Base-by-base conservation (phyloP, 2,113 vertebrate species). In the Daubentonia madagascariensis region DNA sequence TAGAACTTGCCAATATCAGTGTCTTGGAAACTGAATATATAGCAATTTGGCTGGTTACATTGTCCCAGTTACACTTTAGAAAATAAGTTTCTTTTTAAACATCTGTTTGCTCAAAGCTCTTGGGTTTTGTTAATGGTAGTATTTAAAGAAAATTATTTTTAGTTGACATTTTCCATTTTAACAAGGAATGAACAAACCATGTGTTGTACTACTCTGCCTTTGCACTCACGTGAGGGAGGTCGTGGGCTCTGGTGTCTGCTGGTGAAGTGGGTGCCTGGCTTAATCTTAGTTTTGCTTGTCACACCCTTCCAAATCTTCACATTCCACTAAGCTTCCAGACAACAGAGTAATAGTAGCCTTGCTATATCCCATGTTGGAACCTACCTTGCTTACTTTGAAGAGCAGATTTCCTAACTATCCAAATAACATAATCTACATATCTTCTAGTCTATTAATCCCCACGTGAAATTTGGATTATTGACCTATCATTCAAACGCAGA, bases 121-220 rank as follows among this genome's bases (percentile, higher is more conserved):
- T 96, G 73, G 68, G 68, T 81, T 97, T 96, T 95, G 67, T 95
- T 93, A 96, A 91, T 73, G 80, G 48, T 86, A 86, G 72, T 92
- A 96, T 97, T 97, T 95, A 97, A 96, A 89, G 50, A 95, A 67
- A 89, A 83, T 84, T 97, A 87, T 92, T 97, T 97, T 98, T 96
- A 97, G 45, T 96, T 92, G 87, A 80, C 59, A 96, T 97, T 95
- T 97, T 90, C 75, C 22, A 35, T 94, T 96, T 97, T 85, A 88
- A 83, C 32, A 87, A 94, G n/a, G 30, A 88, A 95, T 95, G 40
- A 96, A n/a, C 80, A 90, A 91, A 83, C 57, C 43, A 37, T 50
- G 32, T 90, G 32, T 67, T 92, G n/a, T 59, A 25, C 43, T 88
- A 48, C 23, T 81, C 45, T 50, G 28, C 84, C 59, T 90, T 75